Conservation (phyloP, 2,113 vertebrate species). For the Labeo catla region DNA sequence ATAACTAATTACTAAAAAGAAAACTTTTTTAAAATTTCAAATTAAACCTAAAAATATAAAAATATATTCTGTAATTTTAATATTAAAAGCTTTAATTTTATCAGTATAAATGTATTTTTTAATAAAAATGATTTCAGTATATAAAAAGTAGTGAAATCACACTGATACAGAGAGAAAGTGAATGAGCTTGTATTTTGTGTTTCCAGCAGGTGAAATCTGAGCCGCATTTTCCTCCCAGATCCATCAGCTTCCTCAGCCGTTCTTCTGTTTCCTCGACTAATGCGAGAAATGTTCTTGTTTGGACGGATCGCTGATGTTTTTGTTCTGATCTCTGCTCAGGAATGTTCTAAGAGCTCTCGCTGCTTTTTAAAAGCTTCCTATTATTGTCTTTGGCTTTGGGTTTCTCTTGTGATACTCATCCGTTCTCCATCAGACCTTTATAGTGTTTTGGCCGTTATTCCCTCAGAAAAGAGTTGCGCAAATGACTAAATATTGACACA, state of each 20-base stretch:
- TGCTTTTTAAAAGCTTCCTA: slow-evolving; percentile 26
- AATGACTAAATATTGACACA: not conserved
- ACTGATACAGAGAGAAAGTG: not conserved
- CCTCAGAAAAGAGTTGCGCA: not conserved
- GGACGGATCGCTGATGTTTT: not conserved
- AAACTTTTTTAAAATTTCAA: too few relatives aligned
- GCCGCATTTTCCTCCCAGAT: not conserved
- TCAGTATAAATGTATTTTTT: too few relatives aligned
- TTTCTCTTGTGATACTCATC: not conserved
- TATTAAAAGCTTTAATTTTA: too few relatives aligned
- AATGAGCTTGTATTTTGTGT: not conserved
- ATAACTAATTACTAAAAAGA: too few relatives aligned
- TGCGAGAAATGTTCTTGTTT: not conserved
- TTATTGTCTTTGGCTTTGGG: not conserved
- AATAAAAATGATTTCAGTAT: too few relatives aligned
- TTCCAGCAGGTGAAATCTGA: not conserved
- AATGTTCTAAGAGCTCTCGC: not conserved
- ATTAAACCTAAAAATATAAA: not conserved
- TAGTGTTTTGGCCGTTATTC: not conserved
- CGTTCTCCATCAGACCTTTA: not conserved
- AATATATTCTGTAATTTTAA: too few relatives aligned
- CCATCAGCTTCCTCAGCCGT: not conserved
- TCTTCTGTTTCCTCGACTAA: not conserved
- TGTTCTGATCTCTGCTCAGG: not conserved
- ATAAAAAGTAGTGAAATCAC: too few relatives aligned